These are phyloP conservation scores for Cryptosula pallasiana DNA, from an alignment of 2,888 invertebrate species.

Conservation along the genomic window DNA sequence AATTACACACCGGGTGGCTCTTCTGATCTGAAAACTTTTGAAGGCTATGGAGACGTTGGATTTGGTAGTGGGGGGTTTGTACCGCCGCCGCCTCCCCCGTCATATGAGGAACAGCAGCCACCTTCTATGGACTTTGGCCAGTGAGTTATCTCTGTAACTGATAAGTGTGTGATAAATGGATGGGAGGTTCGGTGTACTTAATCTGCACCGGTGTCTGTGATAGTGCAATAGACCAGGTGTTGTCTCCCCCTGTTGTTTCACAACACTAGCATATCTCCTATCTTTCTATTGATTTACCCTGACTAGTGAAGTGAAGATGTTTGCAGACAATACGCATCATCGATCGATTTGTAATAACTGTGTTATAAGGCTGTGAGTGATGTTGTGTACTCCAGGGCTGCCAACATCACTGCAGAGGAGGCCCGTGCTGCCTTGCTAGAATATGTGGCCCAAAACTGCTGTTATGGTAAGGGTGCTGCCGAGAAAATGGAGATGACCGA, in stretches of 20 bases:
- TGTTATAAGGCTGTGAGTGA: too few species aligned
- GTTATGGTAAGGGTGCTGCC: constrained; percentile 57
- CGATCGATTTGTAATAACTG: too few species aligned
- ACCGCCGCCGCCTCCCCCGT: constrained; percentile 10
- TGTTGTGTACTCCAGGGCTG: constrained; percentile 39
- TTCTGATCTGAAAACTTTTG: neutral
- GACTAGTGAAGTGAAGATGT: too few species aligned
- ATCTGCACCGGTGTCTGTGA: too few species aligned
- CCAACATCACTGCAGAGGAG: constrained; percentile 51
- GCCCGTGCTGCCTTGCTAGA: constrained; percentile 54
- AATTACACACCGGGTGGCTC: neutral
- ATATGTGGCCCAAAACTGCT: constrained; percentile 56
- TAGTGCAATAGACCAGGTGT: too few species aligned
- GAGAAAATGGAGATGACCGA: constrained; percentile 55
- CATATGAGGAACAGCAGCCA: neutral
- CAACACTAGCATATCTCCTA: too few species aligned
- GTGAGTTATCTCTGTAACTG: constrained; percentile 6
- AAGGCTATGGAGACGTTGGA: constrained; percentile 10
- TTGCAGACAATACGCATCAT: too few species aligned
- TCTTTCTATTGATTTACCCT: too few species aligned
- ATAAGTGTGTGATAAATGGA: too few species aligned
- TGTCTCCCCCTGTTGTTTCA: too few species aligned
- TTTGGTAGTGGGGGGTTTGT: neutral
- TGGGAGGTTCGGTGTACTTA: too few species aligned
- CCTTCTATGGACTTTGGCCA: constrained; percentile 11